These are phyloP conservation scores for Stichodactyla helianthus DNA, from an alignment of 64 coral and sea anemone genomes.

Conservation along the genomic window DNA sequence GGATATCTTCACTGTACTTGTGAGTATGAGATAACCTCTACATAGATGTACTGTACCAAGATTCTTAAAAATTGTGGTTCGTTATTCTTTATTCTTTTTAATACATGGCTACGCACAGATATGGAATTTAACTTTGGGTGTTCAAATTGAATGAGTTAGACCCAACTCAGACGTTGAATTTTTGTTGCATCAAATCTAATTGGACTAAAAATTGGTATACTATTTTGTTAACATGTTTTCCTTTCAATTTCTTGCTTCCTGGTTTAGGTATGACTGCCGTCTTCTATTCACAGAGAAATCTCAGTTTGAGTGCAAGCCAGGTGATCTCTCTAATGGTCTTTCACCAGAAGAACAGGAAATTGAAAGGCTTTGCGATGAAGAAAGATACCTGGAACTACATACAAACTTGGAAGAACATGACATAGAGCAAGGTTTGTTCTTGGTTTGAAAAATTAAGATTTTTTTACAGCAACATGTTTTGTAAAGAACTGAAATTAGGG, in stretches of 20 bases:
- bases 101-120: too few species aligned
- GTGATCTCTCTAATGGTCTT: constrained; percentile 7
- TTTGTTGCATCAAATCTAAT: too few species aligned
- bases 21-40: not conserved
- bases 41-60: not conserved
- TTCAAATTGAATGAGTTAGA: too few species aligned
- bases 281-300: constrained; percentile 60
- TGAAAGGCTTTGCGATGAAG: constrained; percentile 59
- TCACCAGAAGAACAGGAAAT: constrained; percentile 47
- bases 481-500: too few species aligned
- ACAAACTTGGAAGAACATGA: constrained; percentile 38
- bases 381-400: constrained; percentile 62
- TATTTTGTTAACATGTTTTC: not conserved
- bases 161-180: not conserved
- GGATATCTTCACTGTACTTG: constrained; percentile 7
- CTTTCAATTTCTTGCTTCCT: not conserved
- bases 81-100: too few species aligned
- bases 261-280: constrained; percentile 61
- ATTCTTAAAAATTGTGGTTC: not conserved
- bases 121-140: too few species aligned
- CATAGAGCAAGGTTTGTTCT: constrained; percentile 44
- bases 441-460: not conserved
- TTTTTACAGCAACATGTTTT: too few species aligned
- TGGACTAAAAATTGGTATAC: not conserved
- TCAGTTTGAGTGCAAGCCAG: constrained; percentile 39